Percentiles rank a stretch among this genome's conserved stretches.
These are phyloP conservation scores for Petrocephalus zakoni DNA, from an alignment of 2,113 vertebrate genomes.

Conservation along the genomic window DNA sequence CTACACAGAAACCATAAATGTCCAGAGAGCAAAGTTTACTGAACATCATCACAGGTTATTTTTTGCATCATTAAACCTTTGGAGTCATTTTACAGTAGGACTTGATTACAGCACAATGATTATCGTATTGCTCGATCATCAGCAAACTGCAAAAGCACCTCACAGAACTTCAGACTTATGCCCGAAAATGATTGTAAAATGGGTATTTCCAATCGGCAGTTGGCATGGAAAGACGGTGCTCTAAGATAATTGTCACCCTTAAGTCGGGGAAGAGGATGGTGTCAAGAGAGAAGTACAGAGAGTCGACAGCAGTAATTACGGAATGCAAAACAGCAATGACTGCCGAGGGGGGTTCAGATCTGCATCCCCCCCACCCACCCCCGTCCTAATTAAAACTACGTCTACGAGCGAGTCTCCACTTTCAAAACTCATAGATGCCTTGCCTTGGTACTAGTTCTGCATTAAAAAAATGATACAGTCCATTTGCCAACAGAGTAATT, in stretches of 20 bases:
- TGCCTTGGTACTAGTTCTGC: not conserved
- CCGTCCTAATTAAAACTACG: slow-evolving; percentile 32
- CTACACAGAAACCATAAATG: not conserved
- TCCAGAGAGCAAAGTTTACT: not conserved
- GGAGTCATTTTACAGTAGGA: not conserved
- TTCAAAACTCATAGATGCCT: not conserved
- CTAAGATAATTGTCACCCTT: slow-evolving; percentile 27
- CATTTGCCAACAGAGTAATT: not conserved
- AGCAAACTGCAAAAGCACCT: not conserved
- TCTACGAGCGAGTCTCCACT: not conserved
- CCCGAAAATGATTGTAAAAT: not conserved
- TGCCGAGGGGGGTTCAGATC: slow-evolving; percentile 15
- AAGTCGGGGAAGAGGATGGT: slow-evolving; percentile 6
- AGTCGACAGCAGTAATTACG: slow-evolving; percentile 27
- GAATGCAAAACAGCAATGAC: slow-evolving; percentile 5
- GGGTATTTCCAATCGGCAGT: not conserved
- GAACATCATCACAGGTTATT: not conserved
- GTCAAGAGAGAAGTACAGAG: not conserved
- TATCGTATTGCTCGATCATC: not conserved
- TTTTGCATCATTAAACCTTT: not conserved
- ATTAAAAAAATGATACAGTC: not conserved
- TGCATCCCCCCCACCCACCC: slow-evolving; percentile 7
- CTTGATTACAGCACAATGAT: not conserved
- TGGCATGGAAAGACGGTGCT: slow-evolving; percentile 16
- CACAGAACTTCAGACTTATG: not conserved